Evolutionary conservation across 1,140 invertebrate species (phyloP).

Genomic region (Lerema accius): DNA sequence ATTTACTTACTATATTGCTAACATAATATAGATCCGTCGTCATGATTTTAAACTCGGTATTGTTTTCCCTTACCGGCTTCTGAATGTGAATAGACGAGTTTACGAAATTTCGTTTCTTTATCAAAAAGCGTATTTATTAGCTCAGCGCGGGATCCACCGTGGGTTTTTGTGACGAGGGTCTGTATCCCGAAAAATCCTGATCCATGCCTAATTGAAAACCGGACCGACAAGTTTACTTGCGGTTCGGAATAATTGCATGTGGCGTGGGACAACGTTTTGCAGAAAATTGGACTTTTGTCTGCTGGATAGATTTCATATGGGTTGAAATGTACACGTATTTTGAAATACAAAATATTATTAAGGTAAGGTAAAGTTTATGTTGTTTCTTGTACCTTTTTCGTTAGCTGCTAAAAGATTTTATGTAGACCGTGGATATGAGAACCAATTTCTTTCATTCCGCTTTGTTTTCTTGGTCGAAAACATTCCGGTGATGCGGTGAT

Average conservation of each 20-base stretch:
- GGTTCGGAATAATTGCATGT: slow-evolving; percentile 29
- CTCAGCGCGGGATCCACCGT: slow-evolving; percentile 21
- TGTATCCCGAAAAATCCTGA: slow-evolving; percentile 29
- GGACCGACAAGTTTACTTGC: slow-evolving; percentile 30
- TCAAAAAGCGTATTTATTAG: slow-evolving; percentile 32
- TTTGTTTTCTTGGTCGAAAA: too few species aligned
- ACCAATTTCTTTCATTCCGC: too few species aligned
- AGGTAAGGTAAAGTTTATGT: too few species aligned
- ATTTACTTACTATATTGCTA: too few species aligned
- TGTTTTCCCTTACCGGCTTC: slow-evolving; percentile 10
- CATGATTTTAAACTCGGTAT: background rate
- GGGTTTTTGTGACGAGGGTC: slow-evolving; percentile 28
- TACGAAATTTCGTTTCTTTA: slow-evolving; percentile 29
- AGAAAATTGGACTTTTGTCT: slow-evolving; percentile 18
- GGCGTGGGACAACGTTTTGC: slow-evolving; percentile 17
- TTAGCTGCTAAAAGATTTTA: too few species aligned
- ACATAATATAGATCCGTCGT: too few species aligned
- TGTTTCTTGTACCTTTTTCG: too few species aligned
- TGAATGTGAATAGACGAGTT: slow-evolving; percentile 8
- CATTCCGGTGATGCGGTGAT: too few species aligned
- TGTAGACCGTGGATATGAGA: too few species aligned
- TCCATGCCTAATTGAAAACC: slow-evolving; percentile 31
- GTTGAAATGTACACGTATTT: too few species aligned
- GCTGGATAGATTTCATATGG: too few species aligned
- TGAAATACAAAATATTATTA: too few species aligned